Conservation (phyloP, 2,888 invertebrate species). For the Acanthosepion lycidas region DNA sequence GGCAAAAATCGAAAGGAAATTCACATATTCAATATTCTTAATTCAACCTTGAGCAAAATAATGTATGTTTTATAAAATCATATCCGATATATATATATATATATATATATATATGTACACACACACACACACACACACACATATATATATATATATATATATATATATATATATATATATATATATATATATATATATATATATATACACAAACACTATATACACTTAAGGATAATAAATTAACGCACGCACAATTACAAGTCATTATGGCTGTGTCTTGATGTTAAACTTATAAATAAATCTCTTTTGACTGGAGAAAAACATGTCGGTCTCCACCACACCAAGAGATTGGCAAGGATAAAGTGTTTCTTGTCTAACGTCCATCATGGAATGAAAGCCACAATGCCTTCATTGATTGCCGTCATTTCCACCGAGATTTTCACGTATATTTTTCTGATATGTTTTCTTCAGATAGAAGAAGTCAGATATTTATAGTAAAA, state of each 20-base stretch:
- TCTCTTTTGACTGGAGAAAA: not conserved
- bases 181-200: not conserved
- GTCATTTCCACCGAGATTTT: not conserved
- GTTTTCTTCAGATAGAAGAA: not conserved
- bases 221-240: not conserved
- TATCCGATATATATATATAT: too few relatives aligned
- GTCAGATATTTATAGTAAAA: not conserved
- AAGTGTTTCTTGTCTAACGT: not conserved
- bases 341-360: not conserved
- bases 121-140: too few relatives aligned
- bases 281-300: not conserved
- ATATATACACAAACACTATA: not conserved
- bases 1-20: too few relatives aligned
- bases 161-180: not conserved
- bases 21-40: too few relatives aligned
- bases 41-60: too few relatives aligned
- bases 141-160: not conserved
- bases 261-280: not conserved
- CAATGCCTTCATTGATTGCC: not conserved
- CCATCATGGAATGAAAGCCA: not conserved
- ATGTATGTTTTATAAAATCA: too few relatives aligned
- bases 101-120: not conserved
- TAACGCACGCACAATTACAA: too few relatives aligned
- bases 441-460: not conserved
- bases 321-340: not conserved